A percentile compares a stretch with the other conserved stretches of the same genome.
phyloP scores from a whole-genome alignment of 1,140 invertebrate species.

The Kradibia gibbosae region DNA sequence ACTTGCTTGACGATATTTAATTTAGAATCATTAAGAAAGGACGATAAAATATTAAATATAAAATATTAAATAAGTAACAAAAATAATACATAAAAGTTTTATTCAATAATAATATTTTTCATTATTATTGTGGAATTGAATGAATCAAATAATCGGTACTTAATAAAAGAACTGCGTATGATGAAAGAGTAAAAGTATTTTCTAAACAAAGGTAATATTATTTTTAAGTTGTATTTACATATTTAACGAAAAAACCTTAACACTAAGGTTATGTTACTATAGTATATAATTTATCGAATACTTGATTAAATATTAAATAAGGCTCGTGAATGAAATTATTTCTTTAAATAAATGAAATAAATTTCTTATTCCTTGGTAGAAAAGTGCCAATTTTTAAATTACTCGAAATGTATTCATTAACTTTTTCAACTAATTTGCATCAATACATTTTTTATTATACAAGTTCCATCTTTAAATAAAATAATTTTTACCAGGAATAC shows the following conservation, averaged over 20 bases:
- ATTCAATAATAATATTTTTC: too few relatives aligned
- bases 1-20: too few relatives aligned
- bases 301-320: conserved; percentile 53
- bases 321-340: conserved; percentile 68
- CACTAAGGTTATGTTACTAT: neutral
- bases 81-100: too few relatives aligned
- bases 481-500: neutral
- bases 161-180: too few relatives aligned
- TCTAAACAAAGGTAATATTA: too few relatives aligned
- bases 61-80: too few relatives aligned
- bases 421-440: neutral
- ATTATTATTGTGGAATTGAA: neutral
- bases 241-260: too few relatives aligned
- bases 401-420: neutral
- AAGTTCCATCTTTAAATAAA: neutral
- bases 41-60: too few relatives aligned
- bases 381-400: neutral
- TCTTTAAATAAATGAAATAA: neutral
- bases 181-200: too few relatives aligned
- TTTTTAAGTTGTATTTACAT: too few relatives aligned
- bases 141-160: neutral
- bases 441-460: neutral
- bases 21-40: too few relatives aligned
- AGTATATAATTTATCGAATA: conserved; percentile 12
- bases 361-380: neutral